Evolutionary conservation across 2,113 vertebrate genomes (phyloP).

Genomic region (Morone chrysops): DNA sequence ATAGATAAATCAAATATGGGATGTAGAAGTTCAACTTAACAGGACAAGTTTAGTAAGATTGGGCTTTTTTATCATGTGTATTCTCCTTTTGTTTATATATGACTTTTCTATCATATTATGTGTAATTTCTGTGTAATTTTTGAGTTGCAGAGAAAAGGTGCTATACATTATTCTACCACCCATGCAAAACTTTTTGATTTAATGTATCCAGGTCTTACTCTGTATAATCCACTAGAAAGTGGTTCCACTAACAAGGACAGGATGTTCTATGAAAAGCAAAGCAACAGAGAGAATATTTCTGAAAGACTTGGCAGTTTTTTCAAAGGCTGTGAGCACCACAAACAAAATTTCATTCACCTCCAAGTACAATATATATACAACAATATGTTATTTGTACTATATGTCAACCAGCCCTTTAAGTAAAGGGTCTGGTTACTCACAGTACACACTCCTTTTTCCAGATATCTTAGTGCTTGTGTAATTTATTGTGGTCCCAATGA

Average conservation of each 20-base stretch:
- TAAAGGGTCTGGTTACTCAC: not conserved
- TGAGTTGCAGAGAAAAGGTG: not conserved
- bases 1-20: constrained; percentile 32
- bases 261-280: not conserved
- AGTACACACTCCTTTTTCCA: not conserved
- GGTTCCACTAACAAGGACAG: not conserved
- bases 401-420: not conserved
- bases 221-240: not conserved
- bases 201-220: not conserved
- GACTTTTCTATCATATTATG: constrained; percentile 4
- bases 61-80: not conserved
- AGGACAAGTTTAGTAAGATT: constrained; percentile 1
- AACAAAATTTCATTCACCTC: not conserved
- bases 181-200: not conserved
- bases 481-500: not conserved
- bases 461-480: not conserved
- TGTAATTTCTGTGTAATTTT: not conserved
- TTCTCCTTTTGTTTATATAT: constrained; percentile 13
- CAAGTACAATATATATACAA: not conserved
- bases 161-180: too few species aligned
- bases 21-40: constrained; percentile 11
- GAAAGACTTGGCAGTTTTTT: not conserved
- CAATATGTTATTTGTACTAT: not conserved
- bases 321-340: not conserved
- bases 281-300: not conserved